These are phyloP conservation scores for Antitype chi DNA, from an alignment of 2,888 invertebrate genomes.

Conservation along the genomic window DNA sequence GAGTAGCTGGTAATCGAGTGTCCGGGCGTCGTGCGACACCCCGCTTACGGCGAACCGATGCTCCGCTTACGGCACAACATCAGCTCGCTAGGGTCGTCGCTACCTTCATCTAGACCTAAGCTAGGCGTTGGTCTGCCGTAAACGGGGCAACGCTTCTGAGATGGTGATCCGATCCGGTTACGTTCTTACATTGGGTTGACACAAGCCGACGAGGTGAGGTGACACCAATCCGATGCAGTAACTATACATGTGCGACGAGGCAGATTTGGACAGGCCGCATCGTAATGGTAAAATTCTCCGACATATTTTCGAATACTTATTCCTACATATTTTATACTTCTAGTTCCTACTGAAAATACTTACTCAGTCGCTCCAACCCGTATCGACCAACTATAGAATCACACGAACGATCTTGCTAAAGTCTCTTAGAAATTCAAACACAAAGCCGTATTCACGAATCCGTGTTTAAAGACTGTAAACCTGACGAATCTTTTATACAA, in stretches of 20 bases:
- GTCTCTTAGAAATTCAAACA: slow-evolving; percentile 6
- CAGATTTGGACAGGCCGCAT: not conserved
- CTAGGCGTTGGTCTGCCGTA: not conserved
- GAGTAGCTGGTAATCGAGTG: not conserved
- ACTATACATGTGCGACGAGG: not conserved
- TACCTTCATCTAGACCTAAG: not conserved
- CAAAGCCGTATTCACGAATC: slow-evolving; percentile 18
- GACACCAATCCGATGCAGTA: not conserved
- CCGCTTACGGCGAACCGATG: not conserved
- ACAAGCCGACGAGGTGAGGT: not conserved
- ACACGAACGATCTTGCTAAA: not conserved
- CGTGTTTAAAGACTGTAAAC: not conserved
- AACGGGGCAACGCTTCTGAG: not conserved
- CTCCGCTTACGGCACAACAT: not conserved
- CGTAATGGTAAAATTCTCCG: not conserved
- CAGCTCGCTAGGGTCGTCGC: not conserved
- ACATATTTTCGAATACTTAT: not conserved
- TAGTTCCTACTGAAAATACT: not conserved
- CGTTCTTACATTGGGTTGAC: not conserved
- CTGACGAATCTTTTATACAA: slow-evolving; percentile 21
- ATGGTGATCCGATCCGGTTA: not conserved
- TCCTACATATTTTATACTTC: not conserved
- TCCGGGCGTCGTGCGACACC: no score
- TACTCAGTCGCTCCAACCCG: not conserved
- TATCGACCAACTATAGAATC: not conserved